phyloP scores from a whole-genome alignment of 2,888 invertebrate species.

The Mycalesis mineus region DNA sequence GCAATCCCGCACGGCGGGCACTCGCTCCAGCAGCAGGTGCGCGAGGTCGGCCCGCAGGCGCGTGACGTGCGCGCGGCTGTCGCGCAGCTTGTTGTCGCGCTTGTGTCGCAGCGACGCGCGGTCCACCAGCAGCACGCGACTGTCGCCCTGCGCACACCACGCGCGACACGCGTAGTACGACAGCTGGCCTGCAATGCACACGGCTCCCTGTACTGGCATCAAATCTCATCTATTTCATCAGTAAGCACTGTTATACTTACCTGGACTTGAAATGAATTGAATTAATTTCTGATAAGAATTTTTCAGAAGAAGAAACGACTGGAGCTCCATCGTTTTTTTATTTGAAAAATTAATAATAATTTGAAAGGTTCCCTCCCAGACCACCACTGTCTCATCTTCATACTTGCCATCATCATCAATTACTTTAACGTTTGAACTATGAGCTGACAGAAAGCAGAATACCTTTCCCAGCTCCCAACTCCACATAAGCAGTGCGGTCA shows the following conservation, averaged over 20 bases:
- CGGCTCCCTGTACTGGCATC: neutral
- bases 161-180: constrained; percentile 86
- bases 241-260: no score
- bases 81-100: constrained; percentile 74
- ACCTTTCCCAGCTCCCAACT: constrained; percentile 95
- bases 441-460: no score
- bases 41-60: constrained; percentile 89
- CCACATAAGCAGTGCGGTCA: constrained; percentile 85
- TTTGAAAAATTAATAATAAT: no score
- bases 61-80: constrained; percentile 57
- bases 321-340: no score
- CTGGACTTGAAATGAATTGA: no score
- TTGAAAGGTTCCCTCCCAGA: no score
- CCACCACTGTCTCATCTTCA: no score
- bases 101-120: constrained; percentile 89
- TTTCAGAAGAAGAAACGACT: no score
- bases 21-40: constrained; percentile 81
- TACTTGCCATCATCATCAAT: no score
- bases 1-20: constrained; percentile 47
- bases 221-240: no score
- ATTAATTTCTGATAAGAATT: no score
- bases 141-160: constrained; percentile 62
- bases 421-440: no score
- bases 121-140: constrained; percentile 85
- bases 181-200: constrained; percentile 80